Evolutionary conservation across 2,113 vertebrate species (phyloP), one percentile per base, ranked within the genome.

Genomic region (Scomber colias): DNA sequence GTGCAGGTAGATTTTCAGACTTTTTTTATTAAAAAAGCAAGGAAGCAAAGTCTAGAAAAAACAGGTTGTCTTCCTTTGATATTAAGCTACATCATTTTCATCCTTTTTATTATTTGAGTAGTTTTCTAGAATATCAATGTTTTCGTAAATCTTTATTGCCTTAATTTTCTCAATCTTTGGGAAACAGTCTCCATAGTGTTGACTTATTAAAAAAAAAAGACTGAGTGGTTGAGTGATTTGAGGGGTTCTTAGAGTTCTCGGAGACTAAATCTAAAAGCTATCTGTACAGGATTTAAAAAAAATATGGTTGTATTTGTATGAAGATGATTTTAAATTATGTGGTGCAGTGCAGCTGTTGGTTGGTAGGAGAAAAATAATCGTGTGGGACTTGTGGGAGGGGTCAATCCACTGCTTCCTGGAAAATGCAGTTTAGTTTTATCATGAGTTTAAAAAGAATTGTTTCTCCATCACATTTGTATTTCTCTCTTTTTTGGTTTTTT

Each of bases 91-190:
- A 95, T 90, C 95, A 92, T 93, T 93, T 96, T 89, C 85, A 87
- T 65, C 94, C 87, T 96, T 95, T 91, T 96, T 94, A 92, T 95
- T 92, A 91, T 95, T 95, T 94, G 79, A 89, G 95, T 96, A 94
- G 93, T 96, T 97, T 97, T 93, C 82, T 96, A 97, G 94, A 96
- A 96, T 96, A 96, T 96, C 93, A 96, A 95, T 96, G 96, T 95
- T 97, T 97, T 97, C 95, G 95, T 95, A 95, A 96, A 96, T 98
- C 96, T 97, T 98, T 97, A 97, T 98, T 98, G 98, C 97, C 98
- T 99, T 99, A 99, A 98, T 98, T 99, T 98, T 97, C 95, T 97
- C 96, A 90, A 96, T 96, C 91, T 95, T 95, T 94, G 95, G 96
- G 21, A 62, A 80, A 86, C 80, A 71, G 56, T 89, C 92, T 92